Percentiles rank a stretch among this genome's conserved stretches.
Conservation (phyloP, 2,888 invertebrate species). For the Drosophila conformis region DNA sequence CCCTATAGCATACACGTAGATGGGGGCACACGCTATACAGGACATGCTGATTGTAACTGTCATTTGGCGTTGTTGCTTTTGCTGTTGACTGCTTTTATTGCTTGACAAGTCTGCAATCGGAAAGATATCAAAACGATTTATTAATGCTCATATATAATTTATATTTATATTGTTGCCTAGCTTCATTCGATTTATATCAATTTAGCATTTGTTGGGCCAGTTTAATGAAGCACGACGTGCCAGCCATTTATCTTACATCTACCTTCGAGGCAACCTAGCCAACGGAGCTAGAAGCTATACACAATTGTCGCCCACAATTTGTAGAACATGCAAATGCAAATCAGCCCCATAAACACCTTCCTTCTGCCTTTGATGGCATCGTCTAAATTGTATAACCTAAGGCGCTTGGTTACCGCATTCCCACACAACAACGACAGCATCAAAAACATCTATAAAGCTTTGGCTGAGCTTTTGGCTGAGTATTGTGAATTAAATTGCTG, state of each 20-base stretch:
- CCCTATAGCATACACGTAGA: conserved; percentile 37
- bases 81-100: conserved; percentile 29
- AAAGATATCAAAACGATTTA: conserved; percentile 65
- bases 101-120: conserved; percentile 68
- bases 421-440: conserved; percentile 3
- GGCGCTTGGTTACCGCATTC: conserved; percentile 50
- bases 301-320: conserved; percentile 32
- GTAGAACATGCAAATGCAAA: conserved; percentile 66
- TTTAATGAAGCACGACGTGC: conserved; percentile 65
- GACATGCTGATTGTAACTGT: conserved; percentile 49
- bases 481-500: conserved; percentile 61
- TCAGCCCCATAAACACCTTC: conserved; percentile 70
- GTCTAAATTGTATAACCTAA: conserved; percentile 58
- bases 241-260: conserved; percentile 52
- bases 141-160: conserved; percentile 57
- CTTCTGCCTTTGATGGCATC: conserved; percentile 63
- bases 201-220: conserved; percentile 65
- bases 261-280: conserved; percentile 1
- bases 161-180: conserved; percentile 2
- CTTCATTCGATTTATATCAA: conserved; percentile 68
- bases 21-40: conserved; percentile 25
- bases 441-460: conserved; percentile 13
- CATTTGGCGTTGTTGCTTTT: conserved; percentile 37
- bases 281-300: background rate
- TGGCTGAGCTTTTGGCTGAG: conserved; percentile 27